Base-by-base conservation (phyloP, 2,888 invertebrate species). In the Drosophila mercatorum region DNA sequence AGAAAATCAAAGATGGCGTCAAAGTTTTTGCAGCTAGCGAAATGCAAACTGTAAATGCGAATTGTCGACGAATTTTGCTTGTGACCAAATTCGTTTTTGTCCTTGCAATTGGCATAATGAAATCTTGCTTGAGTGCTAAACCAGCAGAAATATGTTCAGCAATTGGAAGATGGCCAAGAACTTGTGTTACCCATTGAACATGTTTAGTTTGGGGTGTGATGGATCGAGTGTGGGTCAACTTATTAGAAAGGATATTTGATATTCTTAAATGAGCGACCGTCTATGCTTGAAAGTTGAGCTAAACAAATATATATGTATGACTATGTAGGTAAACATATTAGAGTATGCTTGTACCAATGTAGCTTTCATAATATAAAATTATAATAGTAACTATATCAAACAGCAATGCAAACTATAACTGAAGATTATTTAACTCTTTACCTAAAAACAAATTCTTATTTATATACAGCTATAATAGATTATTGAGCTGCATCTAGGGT, bases 131-230 rank as follows among this genome's bases (percentile, higher is more conserved):
- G 71, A 49, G 51, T 64, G 41, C 59, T 58, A 36, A 22, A 8
- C 28, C 51, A 55, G 49, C 46, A 61, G 52, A 65, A 75, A 73
- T 69, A 68, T 68, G 65, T 62, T 67, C 68, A 46, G 63, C 67
- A 56, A 72, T 84, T 84, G 84, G 83, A 85, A 69, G 55, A 47
- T 61, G 57, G 85, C 88, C 88, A 84, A 83, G 62, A 73, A 69
- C 70, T 78, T 72, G 10, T 0, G n/a, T n/a, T 53, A 40, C 38
- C 38, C 53, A 38, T 51, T 34, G 28, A 3, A 34, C 17, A 12
- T 34, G 12, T 2, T 2, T 38, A 10, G 14, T 14, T 14, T 38
- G 26, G 34, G 36, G 7, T 36, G 17, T 6, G 17, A 12, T 7
- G 12, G 51, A 10, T 8, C 1, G 5, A 49, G 5, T 11, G 10